Conservation (phyloP, 2,797 vertebrate species). For the Rhincodon typus region DNA sequence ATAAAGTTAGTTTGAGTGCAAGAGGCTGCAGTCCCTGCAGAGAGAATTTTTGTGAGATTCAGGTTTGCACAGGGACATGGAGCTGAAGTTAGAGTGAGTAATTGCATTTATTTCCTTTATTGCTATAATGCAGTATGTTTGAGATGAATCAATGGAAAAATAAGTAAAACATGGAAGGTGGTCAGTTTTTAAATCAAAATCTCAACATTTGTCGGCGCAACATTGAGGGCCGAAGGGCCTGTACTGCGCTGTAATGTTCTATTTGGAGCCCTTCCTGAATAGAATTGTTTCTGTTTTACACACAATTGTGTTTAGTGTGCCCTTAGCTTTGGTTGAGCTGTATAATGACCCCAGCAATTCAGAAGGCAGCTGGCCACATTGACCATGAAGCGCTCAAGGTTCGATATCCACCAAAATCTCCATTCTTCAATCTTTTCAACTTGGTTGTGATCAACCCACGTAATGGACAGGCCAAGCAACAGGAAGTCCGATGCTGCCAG, state of each 20-base stretch:
- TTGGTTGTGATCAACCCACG: background rate
- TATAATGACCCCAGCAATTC: background rate
- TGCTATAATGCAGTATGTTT: background rate
- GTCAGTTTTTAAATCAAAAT: background rate
- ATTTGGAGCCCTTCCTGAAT: background rate
- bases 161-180: too few species aligned
- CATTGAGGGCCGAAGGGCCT: too few species aligned
- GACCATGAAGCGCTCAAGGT: background rate
- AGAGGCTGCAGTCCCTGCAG: background rate
- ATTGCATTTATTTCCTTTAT: background rate
- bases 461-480: too few species aligned
- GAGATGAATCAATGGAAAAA: background rate
- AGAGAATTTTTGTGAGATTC: background rate
- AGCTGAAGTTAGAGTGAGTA: background rate
- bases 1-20: background rate
- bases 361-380: background rate
- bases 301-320: background rate
- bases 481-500: background rate
- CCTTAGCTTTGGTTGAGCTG: background rate
- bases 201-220: background rate
- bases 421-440: background rate
- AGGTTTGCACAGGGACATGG: background rate
- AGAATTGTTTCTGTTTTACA: background rate
- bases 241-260: too few species aligned
- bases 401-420: background rate